Evolutionary conservation across 2,113 vertebrate genomes (phyloP), one percentile per base, ranked within the genome.

Genomic region (Syngnathus typhle): DNA sequence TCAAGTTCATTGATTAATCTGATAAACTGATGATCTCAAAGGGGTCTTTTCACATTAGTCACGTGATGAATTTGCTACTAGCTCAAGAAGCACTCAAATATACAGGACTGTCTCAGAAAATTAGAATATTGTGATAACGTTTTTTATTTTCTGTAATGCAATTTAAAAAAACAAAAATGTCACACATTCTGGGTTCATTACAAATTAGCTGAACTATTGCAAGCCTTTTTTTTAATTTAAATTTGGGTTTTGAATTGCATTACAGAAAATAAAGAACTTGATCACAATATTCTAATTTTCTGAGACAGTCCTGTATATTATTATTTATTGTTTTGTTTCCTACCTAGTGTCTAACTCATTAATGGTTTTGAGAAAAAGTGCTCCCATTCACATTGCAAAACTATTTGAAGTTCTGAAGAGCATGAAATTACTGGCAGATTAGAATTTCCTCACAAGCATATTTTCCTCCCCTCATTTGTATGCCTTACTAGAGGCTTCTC

Each of bases 391-490:
- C 11, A 54, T 60, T 54, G 54, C 71, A 71, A 82, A 79, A 60
- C 65, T 64, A 81, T 87, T 87, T 85, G 84, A 84, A 85, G 84
- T 84, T 58, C 66, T 62, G 69, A 80, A 69, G 76, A 72, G 78
- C 83, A 79, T 88, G 80, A 88, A 88, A 87, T 85, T 75, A 71
- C 54, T 69, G 64, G 65, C 62, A 76, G 84, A 88, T 88, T 88
- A 87, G 71, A 82, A 68, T 82, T 80, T 64, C 65, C 76, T 77
- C 74, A 82, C 72, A 70, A 73, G 38, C 68, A 68, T 79, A 84
- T 88, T 83, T 82, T 75, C 76, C 75, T 85, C 84, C 65, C 83
- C 80, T 79, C 72, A 76, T 87, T 83, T 87, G 79, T 82, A 84
- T 85, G 80, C 85, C 64, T 75, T 71, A 67, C 72, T 64, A 32